Base-by-base conservation (phyloP, 2,888 invertebrate genomes). In the Ophion slaviceki region DNA sequence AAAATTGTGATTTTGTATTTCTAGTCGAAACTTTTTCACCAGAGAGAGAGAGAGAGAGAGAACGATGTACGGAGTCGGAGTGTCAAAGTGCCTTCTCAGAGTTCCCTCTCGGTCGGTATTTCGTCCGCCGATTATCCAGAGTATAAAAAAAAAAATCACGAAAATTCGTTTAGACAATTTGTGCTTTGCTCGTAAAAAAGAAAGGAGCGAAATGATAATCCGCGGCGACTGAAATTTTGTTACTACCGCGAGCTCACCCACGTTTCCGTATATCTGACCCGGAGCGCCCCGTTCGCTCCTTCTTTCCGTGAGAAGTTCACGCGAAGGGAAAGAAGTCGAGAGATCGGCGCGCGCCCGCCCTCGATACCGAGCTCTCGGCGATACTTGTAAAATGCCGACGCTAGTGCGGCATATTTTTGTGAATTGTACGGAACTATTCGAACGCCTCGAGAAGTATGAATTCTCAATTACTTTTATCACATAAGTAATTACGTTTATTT, bases 401-500 rank as follows among this genome's bases (percentile, higher is more conserved):
- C 76, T 86, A 77, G 86, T 87, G 87, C 80, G 85, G 78, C 84
- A 84, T 85, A 82, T 82, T 87, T 87, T 87, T 85, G 88, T 87
- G 88, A 88, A 86, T 86, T 86, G 80, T 87, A 80, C 77, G 88
- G 86, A 88, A 88, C 87, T 84, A 86, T 88, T 85, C 81, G 80
- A 86, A 66, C 86, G 45, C 67, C 85, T 76, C 80, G 79, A 87
- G 82, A 88, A 88, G 88, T 88, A 88, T 88, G 87, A 80, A 88
- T 87, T 86, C 82, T 86, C 61, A 75, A 78, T 79, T 87, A 86
- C 82, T 88, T 80, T 85, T 77, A 87, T 76, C 82, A 78, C 80
- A 77, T 74, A 67, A 81, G 80, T 82, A 77, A 72, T 78, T 7
- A 47, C 82, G 45, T 77, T 84, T 59, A 36, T 59, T 14, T 61